Base-by-base conservation (phyloP, 2,797 vertebrate genomes). In the Spea hammondii region DNA sequence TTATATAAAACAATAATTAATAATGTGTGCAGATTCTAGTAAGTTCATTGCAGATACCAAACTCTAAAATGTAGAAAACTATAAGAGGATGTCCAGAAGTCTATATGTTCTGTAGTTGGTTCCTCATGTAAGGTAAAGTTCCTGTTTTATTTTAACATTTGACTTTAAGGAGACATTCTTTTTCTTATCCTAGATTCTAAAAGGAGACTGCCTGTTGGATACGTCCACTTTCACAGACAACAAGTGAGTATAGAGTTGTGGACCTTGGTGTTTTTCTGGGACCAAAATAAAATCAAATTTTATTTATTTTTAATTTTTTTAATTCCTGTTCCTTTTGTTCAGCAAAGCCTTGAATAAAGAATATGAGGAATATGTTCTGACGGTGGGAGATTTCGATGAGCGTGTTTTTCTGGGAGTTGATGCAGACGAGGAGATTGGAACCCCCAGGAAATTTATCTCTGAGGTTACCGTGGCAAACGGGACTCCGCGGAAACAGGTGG, bases 351-450 rank as follows among this genome's bases (percentile, higher is more conserved):
- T 99, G 51, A 99, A 99, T 86, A 93, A 92, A 51, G 96, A 98
- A 85, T 99, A 99, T 32, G 98, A 99, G 85, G 97, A 99, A 81
- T 99, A 96, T 0, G 98, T 99, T 80, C 85, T 99, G 86, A 98
- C 97, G 0, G 93, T 95, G 83, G 98, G 98, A 47, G 98, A 99
- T 82, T 99, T 99, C n/a, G 98, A 99, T 0, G 98, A 99, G 86
- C 91, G 97, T 2, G 93, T 99, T 80, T 99, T 99, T 91, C 89
- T 99, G 70, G 98, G 93, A 72, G 95, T 94, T 7, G 96, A 98
- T 65, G 97, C 98, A 0, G 96, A 98, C 47, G 97, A 98, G 81
- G 97, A 99, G 86, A 99, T 99, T 3, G 98, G 97, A 72, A 98
- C 95, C 0, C 96, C 96, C 6, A 93, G 87, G 62, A 98, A 97